A percentile compares a stretch with the other conserved stretches of the same genome.
Evolutionary conservation across 2,797 vertebrate genomes (phyloP).

Genomic region (Catostomus latipinnis): DNA sequence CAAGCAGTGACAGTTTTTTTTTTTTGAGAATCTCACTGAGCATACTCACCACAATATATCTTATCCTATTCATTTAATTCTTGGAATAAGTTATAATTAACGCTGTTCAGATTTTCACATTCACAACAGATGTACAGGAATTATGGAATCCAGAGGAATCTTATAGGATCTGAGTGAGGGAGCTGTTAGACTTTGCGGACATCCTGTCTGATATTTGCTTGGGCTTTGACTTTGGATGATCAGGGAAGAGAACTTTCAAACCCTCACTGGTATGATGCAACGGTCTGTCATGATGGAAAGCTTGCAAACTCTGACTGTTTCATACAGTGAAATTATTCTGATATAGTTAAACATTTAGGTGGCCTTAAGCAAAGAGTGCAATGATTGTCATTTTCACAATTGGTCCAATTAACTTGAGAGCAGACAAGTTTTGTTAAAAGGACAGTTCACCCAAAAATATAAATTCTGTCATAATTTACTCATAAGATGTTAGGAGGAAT

Average conservation of each 20-base stretch:
- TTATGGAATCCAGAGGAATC: slow-evolving; percentile 80
- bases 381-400: background rate
- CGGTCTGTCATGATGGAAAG: slow-evolving; percentile 32
- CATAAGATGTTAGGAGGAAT: no score
- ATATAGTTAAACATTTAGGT: slow-evolving; percentile 23
- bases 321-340: slow-evolving; percentile 28
- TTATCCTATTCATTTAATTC: background rate
- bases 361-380: background rate
- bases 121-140: slow-evolving; percentile 72
- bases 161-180: slow-evolving; percentile 73
- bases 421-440: background rate
- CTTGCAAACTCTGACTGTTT: background rate
- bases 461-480: no score
- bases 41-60: no score
- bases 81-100: slow-evolving; percentile 67
- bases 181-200: slow-evolving; percentile 72
- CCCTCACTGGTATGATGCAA: slow-evolving; percentile 65
- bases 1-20: background rate
- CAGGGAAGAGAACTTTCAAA: slow-evolving; percentile 66
- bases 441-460: no score
- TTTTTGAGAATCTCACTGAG: no score
- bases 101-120: slow-evolving; percentile 69
- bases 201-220: slow-evolving; percentile 75
- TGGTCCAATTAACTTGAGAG: background rate
- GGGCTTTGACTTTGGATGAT: slow-evolving; percentile 73